Conservation (phyloP, 1,140 invertebrate species). For the Pentalonia nigronervosa region DNA sequence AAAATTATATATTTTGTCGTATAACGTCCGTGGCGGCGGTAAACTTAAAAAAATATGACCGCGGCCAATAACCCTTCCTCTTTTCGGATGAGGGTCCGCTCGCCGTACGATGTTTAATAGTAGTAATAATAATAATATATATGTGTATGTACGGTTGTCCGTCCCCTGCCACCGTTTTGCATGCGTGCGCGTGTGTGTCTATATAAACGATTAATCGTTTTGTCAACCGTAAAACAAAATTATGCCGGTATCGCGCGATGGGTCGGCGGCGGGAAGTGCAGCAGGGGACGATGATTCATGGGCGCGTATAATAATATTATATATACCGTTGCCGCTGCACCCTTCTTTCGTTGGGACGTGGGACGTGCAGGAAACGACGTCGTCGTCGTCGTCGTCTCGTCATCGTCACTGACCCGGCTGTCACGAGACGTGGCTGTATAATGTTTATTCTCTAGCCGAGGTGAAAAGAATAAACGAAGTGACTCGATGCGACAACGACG, state of each 20-base stretch:
- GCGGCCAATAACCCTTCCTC: slow-evolving; percentile 6
- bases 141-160: too few species aligned
- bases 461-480: not conserved
- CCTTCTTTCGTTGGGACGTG: not conserved
- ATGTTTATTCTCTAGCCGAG: not conserved
- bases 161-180: not conserved
- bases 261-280: not conserved
- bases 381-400: slow-evolving; percentile 37
- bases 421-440: not conserved
- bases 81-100: not conserved
- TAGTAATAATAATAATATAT: not conserved
- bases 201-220: slow-evolving; percentile 57
- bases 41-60: slow-evolving; percentile 18
- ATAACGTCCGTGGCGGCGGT: not conserved
- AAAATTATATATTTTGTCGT: not conserved
- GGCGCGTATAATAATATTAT: not conserved
- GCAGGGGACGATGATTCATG: slow-evolving; percentile 50
- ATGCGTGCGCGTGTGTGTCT: slow-evolving; percentile 20
- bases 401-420: slow-evolving; percentile 36
- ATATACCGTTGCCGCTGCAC: not conserved
- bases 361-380: not conserved
- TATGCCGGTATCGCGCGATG: slow-evolving; percentile 43
- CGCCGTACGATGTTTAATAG: not conserved
- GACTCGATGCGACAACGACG: not conserved
- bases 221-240: slow-evolving; percentile 58